Percentiles rank a stretch among this genome's conserved stretches.
phyloP scores from a whole-genome alignment of 2,797 vertebrate species.

The Ciconia nigra region DNA sequence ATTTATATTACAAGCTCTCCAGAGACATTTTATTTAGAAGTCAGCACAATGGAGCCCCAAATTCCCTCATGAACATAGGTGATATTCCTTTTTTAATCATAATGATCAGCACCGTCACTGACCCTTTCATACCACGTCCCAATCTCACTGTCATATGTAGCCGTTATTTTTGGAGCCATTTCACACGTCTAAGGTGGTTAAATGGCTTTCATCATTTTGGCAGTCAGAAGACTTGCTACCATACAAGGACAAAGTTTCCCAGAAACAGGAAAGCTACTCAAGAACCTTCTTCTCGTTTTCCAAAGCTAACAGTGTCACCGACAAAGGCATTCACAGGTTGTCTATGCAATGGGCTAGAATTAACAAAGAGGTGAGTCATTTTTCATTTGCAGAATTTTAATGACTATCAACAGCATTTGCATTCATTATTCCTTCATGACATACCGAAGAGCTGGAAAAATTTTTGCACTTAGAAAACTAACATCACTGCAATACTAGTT shows the following conservation, averaged over 20 bases:
- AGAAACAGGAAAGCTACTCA: neutral
- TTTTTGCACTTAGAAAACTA: slow-evolving; percentile 18
- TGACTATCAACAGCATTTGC: slow-evolving; percentile 67
- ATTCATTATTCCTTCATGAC: slow-evolving; percentile 57
- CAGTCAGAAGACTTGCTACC: neutral
- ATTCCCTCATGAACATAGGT: neutral
- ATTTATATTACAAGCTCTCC: neutral
- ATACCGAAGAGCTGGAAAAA: slow-evolving; percentile 9
- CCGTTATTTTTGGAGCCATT: neutral
- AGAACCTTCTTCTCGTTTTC: slow-evolving; percentile 16
- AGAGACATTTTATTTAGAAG: neutral
- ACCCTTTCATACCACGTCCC: neutral
- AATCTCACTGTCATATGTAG: neutral
- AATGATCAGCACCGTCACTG: neutral
- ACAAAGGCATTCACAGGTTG: slow-evolving; percentile 69
- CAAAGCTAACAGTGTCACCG: slow-evolving; percentile 19
- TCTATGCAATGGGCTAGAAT: slow-evolving; percentile 64
- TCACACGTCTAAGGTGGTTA: neutral
- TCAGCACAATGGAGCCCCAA: neutral
- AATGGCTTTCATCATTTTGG: neutral
- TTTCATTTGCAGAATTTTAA: slow-evolving; percentile 56
- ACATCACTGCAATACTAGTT: neutral
- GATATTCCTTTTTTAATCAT: neutral
- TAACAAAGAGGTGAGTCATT: slow-evolving; percentile 68
- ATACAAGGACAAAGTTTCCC: neutral